Evolutionary conservation across 30 jellyfish, hydroid and myxozoan species (phyloP).

Genomic region (Cassiopea andromeda): DNA sequence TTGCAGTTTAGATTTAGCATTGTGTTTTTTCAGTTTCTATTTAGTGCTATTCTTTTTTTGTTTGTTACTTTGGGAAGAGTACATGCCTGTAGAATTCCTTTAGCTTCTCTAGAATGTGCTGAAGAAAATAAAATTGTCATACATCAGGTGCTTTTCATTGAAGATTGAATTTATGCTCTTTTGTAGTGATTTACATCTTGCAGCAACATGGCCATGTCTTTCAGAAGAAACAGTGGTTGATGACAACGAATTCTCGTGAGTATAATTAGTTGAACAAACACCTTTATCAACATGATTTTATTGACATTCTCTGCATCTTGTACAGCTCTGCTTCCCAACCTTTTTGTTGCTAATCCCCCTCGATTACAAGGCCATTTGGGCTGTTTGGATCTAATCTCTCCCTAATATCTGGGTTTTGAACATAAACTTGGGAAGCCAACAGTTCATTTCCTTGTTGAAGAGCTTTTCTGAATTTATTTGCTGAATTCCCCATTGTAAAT

Average conservation of each 20-base stretch:
- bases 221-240: conserved; percentile 85
- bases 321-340: too few relatives aligned
- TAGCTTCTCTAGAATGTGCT: too few relatives aligned
- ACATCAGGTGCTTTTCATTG: too few relatives aligned
- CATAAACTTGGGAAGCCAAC: conserved; percentile 64
- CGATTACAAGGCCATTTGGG: too few relatives aligned
- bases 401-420: conserved; percentile 72
- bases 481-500: conserved; percentile 72
- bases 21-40: neutral
- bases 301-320: too few relatives aligned
- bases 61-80: too few relatives aligned
- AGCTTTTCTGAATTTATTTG: conserved; percentile 75
- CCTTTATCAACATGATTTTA: too few relatives aligned
- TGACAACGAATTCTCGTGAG: conserved; percentile 84
- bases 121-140: too few relatives aligned
- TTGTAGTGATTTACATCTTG: conserved; percentile 81
- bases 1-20: neutral
- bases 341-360: too few relatives aligned
- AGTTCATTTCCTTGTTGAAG: conserved; percentile 72
- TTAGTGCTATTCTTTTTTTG: neutral
- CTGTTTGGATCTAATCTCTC: conserved; percentile 62
- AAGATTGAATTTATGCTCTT: too few relatives aligned
- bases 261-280: neutral
- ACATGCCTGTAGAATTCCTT: too few relatives aligned
- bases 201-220: conserved; percentile 91